A percentile compares a stretch with the other conserved stretches of the same genome.
These are phyloP conservation scores for Branchinecta lynchi DNA, from an alignment of 1,140 invertebrate species.

Conservation along the genomic window DNA sequence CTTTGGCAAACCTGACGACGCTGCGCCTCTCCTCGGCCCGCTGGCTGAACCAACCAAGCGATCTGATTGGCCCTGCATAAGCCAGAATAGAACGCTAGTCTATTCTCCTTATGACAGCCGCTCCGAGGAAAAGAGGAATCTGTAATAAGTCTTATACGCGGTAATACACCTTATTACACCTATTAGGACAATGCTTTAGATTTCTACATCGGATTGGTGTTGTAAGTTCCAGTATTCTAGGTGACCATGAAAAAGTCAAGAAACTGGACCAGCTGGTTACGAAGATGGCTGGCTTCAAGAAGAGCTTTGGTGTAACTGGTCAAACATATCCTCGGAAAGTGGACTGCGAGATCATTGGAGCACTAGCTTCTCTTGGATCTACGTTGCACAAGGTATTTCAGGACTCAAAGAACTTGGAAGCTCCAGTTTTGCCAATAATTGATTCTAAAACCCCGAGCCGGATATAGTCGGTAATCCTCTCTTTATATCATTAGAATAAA, in stretches of 20 bases:
- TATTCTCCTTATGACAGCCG: no score
- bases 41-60: no score
- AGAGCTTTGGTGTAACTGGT: constrained; percentile 68
- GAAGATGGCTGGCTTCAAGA: constrained; percentile 69
- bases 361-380: constrained; percentile 61
- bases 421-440: constrained; percentile 26
- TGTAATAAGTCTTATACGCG: no score
- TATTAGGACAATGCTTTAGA: no score
- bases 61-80: no score
- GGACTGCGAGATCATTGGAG: constrained; percentile 63
- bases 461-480: background rate
- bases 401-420: constrained; percentile 23
- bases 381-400: constrained; percentile 62
- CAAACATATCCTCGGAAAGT: constrained; percentile 95
- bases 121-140: no score
- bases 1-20: no score
- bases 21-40: no score
- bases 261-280: constrained; percentile 65
- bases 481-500: background rate
- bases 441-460: constrained; percentile 27
- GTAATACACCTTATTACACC: no score
- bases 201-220: background rate
- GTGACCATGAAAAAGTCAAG: constrained; percentile 67
- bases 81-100: no score
- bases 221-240: constrained; percentile 28